These are phyloP conservation scores for Cantharis nigra DNA, from an alignment of 2,888 invertebrate species.

Conservation along the genomic window DNA sequence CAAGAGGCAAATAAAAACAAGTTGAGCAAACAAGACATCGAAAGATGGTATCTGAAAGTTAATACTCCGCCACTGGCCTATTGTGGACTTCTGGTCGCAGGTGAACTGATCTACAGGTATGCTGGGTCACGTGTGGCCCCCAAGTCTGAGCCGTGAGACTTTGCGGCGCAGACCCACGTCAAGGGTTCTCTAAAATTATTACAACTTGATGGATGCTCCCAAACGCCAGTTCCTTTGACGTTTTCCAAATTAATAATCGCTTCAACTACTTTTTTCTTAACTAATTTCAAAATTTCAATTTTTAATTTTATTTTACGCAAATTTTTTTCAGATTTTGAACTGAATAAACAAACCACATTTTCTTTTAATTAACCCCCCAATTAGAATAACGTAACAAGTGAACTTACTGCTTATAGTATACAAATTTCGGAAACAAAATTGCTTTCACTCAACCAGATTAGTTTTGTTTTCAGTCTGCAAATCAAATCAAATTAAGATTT, in stretches of 20 bases:
- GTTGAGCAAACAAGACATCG: conserved; percentile 31
- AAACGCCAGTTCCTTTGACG: background rate
- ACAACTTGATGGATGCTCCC: conserved; percentile 9
- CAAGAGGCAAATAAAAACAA: conserved; percentile 30
- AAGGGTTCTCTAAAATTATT: conserved; percentile 14
- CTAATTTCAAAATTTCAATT: too few species aligned
- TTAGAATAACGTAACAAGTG: too few species aligned
- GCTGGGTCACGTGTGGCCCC: conserved; percentile 30
- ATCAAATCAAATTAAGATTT: too few species aligned
- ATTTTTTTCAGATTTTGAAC: too few species aligned
- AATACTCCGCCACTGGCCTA: conserved; percentile 33
- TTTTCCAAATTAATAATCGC: background rate
- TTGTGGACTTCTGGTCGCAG: conserved; percentile 29
- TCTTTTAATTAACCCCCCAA: too few species aligned
- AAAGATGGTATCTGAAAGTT: conserved; percentile 31
- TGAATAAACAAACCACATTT: too few species aligned
- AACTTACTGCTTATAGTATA: too few species aligned
- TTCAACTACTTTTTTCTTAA: too few species aligned
- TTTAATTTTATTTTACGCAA: too few species aligned
- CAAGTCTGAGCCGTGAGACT: conserved; percentile 28
- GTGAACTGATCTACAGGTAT: conserved; percentile 27
- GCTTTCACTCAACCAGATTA: too few species aligned
- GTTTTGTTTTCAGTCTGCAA: too few species aligned
- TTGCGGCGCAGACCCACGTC: conserved; percentile 29
- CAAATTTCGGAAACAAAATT: too few species aligned